Conservation (phyloP, 2,797 vertebrate genomes). For the Notolepis coatsorum region DNA sequence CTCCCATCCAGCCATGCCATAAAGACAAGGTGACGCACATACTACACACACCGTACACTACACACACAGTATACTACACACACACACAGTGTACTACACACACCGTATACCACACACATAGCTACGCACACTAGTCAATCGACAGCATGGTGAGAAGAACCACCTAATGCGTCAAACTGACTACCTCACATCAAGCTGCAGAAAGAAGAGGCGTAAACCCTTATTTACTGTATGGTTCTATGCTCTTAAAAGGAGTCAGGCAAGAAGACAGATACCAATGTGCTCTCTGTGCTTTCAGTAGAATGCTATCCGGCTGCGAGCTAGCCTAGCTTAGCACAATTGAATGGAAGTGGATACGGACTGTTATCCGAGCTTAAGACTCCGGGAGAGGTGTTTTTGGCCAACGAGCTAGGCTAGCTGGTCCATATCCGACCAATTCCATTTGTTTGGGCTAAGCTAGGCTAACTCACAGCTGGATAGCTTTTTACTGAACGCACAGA, state of each 20-base stretch:
- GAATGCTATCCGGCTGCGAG: too few relatives aligned
- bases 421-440: too few relatives aligned
- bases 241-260: constrained; percentile 34
- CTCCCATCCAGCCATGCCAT: constrained; percentile 26
- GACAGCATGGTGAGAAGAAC: constrained; percentile 60
- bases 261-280: too few relatives aligned
- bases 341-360: too few relatives aligned
- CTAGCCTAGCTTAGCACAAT: too few relatives aligned
- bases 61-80: constrained; percentile 26
- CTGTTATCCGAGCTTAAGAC: too few relatives aligned
- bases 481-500: too few relatives aligned
- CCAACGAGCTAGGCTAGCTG: too few relatives aligned
- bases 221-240: constrained; percentile 7
- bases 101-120: constrained; percentile 21
- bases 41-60: constrained; percentile 30
- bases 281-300: too few relatives aligned
- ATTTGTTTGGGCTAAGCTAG: too few relatives aligned
- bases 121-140: constrained; percentile 32
- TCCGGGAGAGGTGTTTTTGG: too few relatives aligned
- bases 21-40: constrained; percentile 29
- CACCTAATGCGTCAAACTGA: constrained; percentile 59
- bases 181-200: constrained; percentile 44
- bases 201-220: constrained; percentile 36
- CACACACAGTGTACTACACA: constrained; percentile 30
- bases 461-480: too few relatives aligned